Conservation (phyloP, 2,113 vertebrate genomes). For the Sylvietta virens region DNA sequence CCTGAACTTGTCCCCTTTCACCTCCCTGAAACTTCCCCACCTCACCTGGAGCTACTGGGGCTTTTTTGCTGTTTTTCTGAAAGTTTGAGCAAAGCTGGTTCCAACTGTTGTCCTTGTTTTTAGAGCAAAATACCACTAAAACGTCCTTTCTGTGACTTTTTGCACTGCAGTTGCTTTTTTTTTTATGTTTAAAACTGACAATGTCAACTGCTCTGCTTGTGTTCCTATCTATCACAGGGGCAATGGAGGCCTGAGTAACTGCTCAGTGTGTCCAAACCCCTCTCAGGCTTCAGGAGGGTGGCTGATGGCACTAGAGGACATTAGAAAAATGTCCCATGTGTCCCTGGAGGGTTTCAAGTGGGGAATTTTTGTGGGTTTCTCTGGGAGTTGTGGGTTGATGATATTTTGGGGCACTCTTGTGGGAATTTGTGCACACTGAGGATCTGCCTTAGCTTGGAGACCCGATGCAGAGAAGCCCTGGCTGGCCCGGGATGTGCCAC, state of each 20-base stretch:
- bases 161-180: neutral
- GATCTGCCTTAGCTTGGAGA: neutral
- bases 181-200: neutral
- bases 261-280: rapidly evolving
- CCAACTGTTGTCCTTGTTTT: neutral
- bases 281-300: neutral
- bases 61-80: neutral
- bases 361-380: neutral
- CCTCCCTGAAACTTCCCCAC: neutral
- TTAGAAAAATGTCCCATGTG: rapidly evolving
- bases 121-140: neutral
- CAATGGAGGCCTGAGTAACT: neutral
- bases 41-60: neutral
- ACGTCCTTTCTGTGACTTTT: neutral
- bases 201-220: neutral
- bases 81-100: neutral
- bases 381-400: rapidly evolving
- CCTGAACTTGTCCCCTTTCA: neutral
- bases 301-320: neutral
- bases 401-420: neutral
- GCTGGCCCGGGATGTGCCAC: neutral
- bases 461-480: neutral
- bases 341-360: neutral
- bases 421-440: neutral
- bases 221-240: rapidly evolving